Base-by-base conservation (phyloP, 2,113 vertebrate genomes). In the Hydrochoerus hydrochaeris region DNA sequence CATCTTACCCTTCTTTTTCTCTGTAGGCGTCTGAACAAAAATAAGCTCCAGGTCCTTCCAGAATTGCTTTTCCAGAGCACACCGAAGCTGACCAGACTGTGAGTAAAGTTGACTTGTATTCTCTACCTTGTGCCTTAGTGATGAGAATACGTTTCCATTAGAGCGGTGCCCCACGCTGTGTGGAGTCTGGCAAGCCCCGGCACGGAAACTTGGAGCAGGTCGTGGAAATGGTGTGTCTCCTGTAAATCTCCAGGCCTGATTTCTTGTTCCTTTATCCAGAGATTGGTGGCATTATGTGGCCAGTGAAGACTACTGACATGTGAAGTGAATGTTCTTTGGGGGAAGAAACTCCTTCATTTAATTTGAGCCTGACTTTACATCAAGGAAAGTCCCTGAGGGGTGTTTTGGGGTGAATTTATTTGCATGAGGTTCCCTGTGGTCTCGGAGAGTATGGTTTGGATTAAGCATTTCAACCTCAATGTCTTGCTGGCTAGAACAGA, bases 51-150 rank as follows among this genome's bases (percentile, higher is more conserved):
- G 98, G 98, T 99, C 87, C 99, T 99, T 94, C 99, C 99, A 3
- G 99, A 99, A 98, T 98, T 99, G 95, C 99, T 99, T 97, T 99
- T 99, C 98, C 99, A 99, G 99, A 99, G 99, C 98, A 99, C 99
- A 0, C 99, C 99, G 98, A 99, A 99, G 98, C 99, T 99, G 96
- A 99, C 99, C 54, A 99, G 99, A 98, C 98, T 99, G 99, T 99
- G 98, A 99, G 99, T 99, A 98, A 16, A 65, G 57, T 54, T 91
- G 77, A 77, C 92, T 96, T 97, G 19, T 86, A 16, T 95, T 97
- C 94, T 97, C 3, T 82, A 46, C 7, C 46, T 24, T 82, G n/a
- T 63, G 67, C 88, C 85, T 80, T 44, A 35, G 28, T 80, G 41
- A 10, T 52, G 63, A 65, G 91, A 78, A 30, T 4, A 49, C 1